Evolutionary conservation across 2,888 invertebrate genomes (phyloP).

Genomic region (Adineta ricciae): DNA sequence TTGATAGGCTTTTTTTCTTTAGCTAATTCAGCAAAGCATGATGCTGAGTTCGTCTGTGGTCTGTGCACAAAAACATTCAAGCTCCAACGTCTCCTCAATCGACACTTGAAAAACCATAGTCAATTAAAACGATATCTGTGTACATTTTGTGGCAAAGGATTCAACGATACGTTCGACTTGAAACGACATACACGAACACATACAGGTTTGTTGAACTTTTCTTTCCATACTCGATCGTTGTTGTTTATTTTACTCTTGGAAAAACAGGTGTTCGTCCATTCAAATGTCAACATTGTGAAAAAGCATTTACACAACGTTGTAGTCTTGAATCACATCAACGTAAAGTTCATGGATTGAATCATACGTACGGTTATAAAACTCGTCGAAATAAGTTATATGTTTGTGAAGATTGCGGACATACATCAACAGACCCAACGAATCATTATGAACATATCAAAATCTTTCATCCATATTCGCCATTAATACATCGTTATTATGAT

Average conservation of each 20-base stretch:
- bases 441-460: conserved; percentile 73
- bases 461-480: conserved; percentile 32
- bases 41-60: conserved; percentile 25
- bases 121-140: conserved; percentile 95
- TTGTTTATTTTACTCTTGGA: background rate
- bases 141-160: conserved; percentile 97
- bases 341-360: conserved; percentile 91
- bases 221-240: background rate
- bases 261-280: conserved; percentile 76
- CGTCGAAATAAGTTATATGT: conserved; percentile 95
- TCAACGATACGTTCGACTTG: conserved; percentile 98
- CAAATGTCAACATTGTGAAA: conserved; percentile 93
- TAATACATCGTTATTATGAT: conserved; percentile 30
- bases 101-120: conserved; percentile 98
- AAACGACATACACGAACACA: conserved; percentile 97
- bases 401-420: conserved; percentile 99
- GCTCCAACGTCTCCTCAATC: conserved; percentile 66
- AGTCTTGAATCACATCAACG: conserved; percentile 95
- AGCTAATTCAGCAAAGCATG: background rate
- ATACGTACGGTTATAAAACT: conserved; percentile 93
- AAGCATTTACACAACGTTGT: conserved; percentile 96
- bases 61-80: conserved; percentile 32
- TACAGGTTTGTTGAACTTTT: conserved; percentile 64
- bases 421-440: conserved; percentile 84
- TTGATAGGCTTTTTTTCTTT: background rate